phyloP scores from a whole-genome alignment of 2,797 vertebrate genomes.

The Diplodus sargus region DNA sequence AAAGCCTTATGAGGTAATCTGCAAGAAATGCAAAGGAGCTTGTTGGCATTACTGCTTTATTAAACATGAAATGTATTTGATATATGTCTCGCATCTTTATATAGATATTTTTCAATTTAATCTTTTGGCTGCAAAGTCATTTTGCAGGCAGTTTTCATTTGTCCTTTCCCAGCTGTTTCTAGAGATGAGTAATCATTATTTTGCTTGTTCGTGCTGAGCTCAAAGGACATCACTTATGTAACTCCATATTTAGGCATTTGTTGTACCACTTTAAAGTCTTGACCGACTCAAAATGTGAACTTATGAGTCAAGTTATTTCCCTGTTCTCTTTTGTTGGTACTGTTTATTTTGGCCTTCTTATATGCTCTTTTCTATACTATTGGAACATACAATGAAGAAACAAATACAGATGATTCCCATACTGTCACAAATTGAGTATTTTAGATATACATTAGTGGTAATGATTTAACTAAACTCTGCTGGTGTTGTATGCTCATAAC shows the following conservation, averaged over 20 bases:
- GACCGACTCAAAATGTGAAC: neutral
- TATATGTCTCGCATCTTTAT: neutral
- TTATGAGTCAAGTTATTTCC: neutral
- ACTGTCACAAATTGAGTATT: neutral
- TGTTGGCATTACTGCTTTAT: neutral
- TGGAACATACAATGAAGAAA: constrained; percentile 14
- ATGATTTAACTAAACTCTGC: constrained; percentile 22
- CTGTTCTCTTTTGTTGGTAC: neutral
- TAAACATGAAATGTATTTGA: neutral
- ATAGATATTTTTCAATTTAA: neutral
- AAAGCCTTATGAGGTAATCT: neutral
- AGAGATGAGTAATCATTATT: neutral
- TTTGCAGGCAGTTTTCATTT: neutral
- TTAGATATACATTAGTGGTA: neutral
- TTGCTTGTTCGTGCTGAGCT: neutral
- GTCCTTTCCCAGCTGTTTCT: neutral
- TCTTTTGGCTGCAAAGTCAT: neutral
- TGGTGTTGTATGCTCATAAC: constrained; percentile 1
- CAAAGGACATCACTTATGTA: neutral
- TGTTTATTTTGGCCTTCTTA: neutral
- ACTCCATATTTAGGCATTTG: neutral
- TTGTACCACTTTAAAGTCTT: neutral
- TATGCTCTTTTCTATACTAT: neutral
- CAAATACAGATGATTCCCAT: neutral
- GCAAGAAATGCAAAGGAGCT: neutral